Percentiles rank a stretch among this genome's conserved stretches.
phyloP scores from a whole-genome alignment of 2,888 invertebrate species.

The Agrochola litura region DNA sequence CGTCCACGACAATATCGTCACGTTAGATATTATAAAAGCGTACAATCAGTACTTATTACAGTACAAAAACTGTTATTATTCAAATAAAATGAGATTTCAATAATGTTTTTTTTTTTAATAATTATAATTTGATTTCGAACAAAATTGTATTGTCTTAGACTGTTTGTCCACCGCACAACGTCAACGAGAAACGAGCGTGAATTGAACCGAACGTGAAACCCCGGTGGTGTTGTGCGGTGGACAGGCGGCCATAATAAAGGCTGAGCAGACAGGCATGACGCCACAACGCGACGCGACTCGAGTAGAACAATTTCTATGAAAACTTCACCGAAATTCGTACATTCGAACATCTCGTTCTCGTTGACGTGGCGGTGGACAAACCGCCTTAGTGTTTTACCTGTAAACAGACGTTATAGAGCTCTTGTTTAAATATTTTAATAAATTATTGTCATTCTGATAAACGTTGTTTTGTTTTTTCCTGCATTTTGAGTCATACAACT shows the following conservation, averaged over 20 bases:
- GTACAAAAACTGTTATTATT: background rate
- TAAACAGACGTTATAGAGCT: conserved; percentile 49
- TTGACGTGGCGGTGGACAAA: too few species aligned
- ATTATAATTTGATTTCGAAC: background rate
- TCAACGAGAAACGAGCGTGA: too few species aligned
- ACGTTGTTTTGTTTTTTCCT: conserved; percentile 19
- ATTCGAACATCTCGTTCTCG: too few species aligned
- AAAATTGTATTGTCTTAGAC: conserved; percentile 12
- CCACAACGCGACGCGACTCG: too few species aligned
- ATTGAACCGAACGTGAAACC: too few species aligned
- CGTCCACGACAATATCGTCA: background rate
- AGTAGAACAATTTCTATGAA: too few species aligned
- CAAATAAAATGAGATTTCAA: background rate
- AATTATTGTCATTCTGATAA: conserved; percentile 49
- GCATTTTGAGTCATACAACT: too few species aligned
- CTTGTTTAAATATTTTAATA: conserved; percentile 65
- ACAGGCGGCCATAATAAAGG: too few species aligned
- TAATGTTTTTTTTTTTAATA: background rate
- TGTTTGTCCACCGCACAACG: too few species aligned
- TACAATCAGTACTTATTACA: background rate
- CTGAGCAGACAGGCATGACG: too few species aligned
- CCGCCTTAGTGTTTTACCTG: conserved; percentile 47
- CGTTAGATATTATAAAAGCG: background rate
- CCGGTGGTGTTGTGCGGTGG: too few species aligned
- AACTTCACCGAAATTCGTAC: too few species aligned